These are phyloP conservation scores for Ennomos erosarius DNA, from an alignment of 2,888 invertebrate species.

Conservation along the genomic window DNA sequence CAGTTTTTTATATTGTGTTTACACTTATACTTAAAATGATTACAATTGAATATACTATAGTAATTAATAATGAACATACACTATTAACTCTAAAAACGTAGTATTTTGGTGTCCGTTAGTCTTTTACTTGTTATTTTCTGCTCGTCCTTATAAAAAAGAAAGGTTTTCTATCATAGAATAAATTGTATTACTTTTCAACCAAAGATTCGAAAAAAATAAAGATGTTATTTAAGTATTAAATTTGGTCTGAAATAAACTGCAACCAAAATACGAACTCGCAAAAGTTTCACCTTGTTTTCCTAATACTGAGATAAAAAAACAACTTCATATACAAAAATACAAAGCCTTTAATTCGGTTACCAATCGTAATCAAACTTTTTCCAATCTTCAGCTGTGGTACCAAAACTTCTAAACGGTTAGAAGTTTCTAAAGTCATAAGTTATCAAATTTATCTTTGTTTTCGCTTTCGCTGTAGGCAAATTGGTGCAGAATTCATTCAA, in stretches of 20 bases:
- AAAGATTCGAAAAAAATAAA: no score
- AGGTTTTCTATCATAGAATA: no score
- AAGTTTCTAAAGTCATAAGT: slow-evolving; percentile 38
- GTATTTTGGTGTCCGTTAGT: no score
- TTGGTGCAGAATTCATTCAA: slow-evolving; percentile 31
- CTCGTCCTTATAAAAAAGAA: no score
- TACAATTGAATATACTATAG: no score
- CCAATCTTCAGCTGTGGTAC: slow-evolving; percentile 37
- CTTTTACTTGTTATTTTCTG: no score
- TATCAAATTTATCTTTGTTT: slow-evolving; percentile 40
- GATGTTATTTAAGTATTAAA: no score
- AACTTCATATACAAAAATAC: slow-evolving; percentile 10
- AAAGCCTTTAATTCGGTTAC: slow-evolving; percentile 31
- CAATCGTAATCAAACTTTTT: slow-evolving; percentile 43
- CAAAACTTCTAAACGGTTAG: slow-evolving; percentile 34
- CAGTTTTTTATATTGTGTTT: no score
- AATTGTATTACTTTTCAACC: no score
- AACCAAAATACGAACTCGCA: not conserved
- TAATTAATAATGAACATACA: no score
- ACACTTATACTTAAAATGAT: no score
- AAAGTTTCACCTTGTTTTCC: slow-evolving; percentile 2
- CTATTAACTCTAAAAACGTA: no score
- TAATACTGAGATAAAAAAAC: slow-evolving; percentile 4
- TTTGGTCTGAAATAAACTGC: not conserved
- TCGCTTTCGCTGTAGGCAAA: slow-evolving; percentile 33